Percentiles rank a stretch among this genome's conserved stretches.
Conservation (phyloP, 1,140 invertebrate genomes). For the Camponotus vicinus region DNA sequence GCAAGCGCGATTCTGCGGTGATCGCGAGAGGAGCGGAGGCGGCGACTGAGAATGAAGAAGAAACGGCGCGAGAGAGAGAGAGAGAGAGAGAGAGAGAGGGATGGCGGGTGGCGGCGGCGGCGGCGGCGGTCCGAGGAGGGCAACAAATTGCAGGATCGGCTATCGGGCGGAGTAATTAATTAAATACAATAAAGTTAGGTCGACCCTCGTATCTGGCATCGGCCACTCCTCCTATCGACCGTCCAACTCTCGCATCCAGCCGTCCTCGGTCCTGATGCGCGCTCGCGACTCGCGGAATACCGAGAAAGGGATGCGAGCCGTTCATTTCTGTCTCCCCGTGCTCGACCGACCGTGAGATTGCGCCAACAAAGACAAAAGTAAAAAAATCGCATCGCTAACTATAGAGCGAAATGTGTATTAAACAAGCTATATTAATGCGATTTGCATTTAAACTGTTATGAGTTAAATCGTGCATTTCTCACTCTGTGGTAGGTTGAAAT, state of each 20-base stretch:
- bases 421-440: background rate
- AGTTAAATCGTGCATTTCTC: background rate
- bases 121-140: slow-evolving; percentile 62
- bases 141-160: slow-evolving; percentile 80
- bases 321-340: slow-evolving; percentile 63
- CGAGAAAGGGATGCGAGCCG: slow-evolving; percentile 48
- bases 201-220: slow-evolving; percentile 79
- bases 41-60: slow-evolving; percentile 44
- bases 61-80: background rate
- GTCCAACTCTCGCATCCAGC: slow-evolving; percentile 65
- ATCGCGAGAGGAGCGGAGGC: slow-evolving; percentile 64
- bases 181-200: slow-evolving; percentile 82
- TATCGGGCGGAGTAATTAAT: slow-evolving; percentile 81
- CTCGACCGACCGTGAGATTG: slow-evolving; percentile 56
- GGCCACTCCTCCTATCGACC: slow-evolving; percentile 79
- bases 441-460: slow-evolving; percentile 1
- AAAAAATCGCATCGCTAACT: background rate
- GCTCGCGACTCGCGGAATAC: slow-evolving; percentile 69
- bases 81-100: slow-evolving; percentile 2
- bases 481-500: slow-evolving; percentile 1
- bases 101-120: slow-evolving; percentile 20
- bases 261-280: slow-evolving; percentile 66
- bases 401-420: background rate
- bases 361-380: slow-evolving; percentile 39
- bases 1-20: slow-evolving; percentile 40